Evolutionary conservation across 2,888 invertebrate species (phyloP), one percentile per base, ranked within the genome.

Genomic region (Tachina lurida): DNA sequence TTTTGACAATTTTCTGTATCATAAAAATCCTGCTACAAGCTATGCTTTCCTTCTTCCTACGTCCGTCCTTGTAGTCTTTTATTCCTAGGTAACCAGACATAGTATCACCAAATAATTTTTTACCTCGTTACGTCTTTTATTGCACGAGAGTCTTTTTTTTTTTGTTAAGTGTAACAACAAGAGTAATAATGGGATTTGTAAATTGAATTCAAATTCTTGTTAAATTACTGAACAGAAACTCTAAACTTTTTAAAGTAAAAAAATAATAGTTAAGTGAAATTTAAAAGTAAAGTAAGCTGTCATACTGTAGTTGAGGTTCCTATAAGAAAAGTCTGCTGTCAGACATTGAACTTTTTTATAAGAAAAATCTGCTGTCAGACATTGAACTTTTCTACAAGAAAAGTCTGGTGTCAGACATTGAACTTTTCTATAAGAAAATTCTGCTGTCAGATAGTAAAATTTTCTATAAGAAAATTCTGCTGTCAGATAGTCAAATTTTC

Each of bases 1-100:
- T 76, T 19, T 52, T 71, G 22, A 17, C 52, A 71, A 84, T 67
- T 76, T 84, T 76, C 65, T 68, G 68, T 73, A 65, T 73, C 67
- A 76, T 31, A 31, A 31, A 31, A 31, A 73, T 80, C 65, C 60
- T 45, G 22, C 43, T 63, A 49, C 47, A 73, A 39, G 49, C 58
- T 58, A 76, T 76, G 47, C 49, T 31, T 49, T 41, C 43, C 31
- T 67, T 58, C 17, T 49, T 49, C 60, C 43, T 43, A 41, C 74
- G n/a, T n/a, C 52, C 52, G 45, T 75, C 12, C n/a, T 47, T 49
- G 17, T 67, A 73, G 47, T 76, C 56, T 47, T 43, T 80, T 80
- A 67, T 80, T 73, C 71, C 39, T 22, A 52, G 58, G 77, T 68
- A 68, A 68, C 22, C 49, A 62, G 41, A 39, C 52, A n/a, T 10